Conservation (phyloP, 2,113 vertebrate species). For the Tamias sibiricus region DNA sequence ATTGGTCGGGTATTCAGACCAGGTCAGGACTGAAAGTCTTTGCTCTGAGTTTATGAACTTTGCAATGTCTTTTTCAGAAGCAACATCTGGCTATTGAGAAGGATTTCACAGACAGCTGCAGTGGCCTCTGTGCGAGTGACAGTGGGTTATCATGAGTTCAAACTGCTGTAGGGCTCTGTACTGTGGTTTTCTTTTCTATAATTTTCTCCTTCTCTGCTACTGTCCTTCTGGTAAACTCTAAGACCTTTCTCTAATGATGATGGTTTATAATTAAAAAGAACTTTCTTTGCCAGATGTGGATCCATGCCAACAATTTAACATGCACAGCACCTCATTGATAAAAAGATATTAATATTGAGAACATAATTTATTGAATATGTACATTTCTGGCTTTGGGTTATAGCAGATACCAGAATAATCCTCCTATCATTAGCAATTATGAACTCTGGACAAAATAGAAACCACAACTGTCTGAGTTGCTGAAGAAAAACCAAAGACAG, state of each 20-base stretch:
- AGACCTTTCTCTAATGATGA: conserved; percentile 36
- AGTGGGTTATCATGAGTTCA: conserved; percentile 80
- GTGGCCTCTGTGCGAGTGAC: conserved; percentile 64
- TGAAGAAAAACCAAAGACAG: not conserved
- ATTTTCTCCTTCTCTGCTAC: conserved; percentile 73
- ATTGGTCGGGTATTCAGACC: conserved; percentile 73
- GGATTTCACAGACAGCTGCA: conserved; percentile 81
- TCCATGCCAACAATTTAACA: conserved; percentile 4
- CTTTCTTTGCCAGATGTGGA: not conserved
- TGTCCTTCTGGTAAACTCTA: conserved; percentile 75
- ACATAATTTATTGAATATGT: not conserved
- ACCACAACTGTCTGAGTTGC: not conserved
- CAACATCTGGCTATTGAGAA: conserved; percentile 85
- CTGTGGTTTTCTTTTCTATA: conserved; percentile 41
- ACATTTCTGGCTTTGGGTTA: not conserved
- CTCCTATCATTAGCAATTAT: not conserved
- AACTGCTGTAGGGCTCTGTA: conserved; percentile 85
- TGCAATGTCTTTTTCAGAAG: conserved; percentile 81
- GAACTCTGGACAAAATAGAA: conserved; percentile 45
- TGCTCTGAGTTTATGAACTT: conserved; percentile 74
- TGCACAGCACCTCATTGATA: conserved; percentile 41
- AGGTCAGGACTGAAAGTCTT: conserved; percentile 82
- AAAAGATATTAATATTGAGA: conserved; percentile 47
- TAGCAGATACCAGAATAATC: not conserved
- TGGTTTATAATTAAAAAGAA: conserved; percentile 24